Percentiles rank a stretch among this genome's conserved stretches.
phyloP scores from a whole-genome alignment of 2,797 vertebrate species.

The Poeciliopsis presidionis region DNA sequence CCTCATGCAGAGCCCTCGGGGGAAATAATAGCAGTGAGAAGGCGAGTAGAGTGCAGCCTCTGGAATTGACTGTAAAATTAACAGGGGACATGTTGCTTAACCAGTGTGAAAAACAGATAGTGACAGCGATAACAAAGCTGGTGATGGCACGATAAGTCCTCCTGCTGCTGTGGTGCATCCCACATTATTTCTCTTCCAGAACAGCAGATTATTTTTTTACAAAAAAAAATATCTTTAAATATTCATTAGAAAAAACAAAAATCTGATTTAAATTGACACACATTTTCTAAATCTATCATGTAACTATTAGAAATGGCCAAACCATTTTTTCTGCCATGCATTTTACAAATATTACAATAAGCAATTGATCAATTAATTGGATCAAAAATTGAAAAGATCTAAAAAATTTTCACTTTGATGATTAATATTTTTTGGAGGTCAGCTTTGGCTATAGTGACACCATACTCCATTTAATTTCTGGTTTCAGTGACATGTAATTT shows the following conservation, averaged over 20 bases:
- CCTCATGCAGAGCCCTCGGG: slow-evolving; percentile 42
- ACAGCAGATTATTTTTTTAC: neutral
- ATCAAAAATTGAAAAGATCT: too few relatives aligned
- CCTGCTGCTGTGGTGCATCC: slow-evolving; percentile 23
- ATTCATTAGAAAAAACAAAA: neutral
- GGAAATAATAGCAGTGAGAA: slow-evolving; percentile 59
- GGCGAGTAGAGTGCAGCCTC: slow-evolving; percentile 33
- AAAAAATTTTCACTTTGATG: too few relatives aligned
- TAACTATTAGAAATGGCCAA: slow-evolving; percentile 37
- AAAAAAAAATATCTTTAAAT: neutral
- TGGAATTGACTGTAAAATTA: slow-evolving; percentile 67
- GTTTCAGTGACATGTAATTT: too few relatives aligned
- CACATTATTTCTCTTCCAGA: neutral
- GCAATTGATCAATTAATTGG: too few relatives aligned
- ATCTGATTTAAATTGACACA: slow-evolving; percentile 22
- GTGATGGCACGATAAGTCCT: slow-evolving; percentile 46
- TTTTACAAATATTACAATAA: neutral
- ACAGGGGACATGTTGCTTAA: slow-evolving; percentile 48
- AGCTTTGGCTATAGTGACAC: too few relatives aligned
- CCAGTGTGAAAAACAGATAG: slow-evolving; percentile 66
- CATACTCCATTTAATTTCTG: too few relatives aligned
- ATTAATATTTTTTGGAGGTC: too few relatives aligned
- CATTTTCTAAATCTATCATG: slow-evolving; percentile 27
- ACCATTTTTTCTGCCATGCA: neutral
- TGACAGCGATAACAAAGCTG: slow-evolving; percentile 66